Evolutionary conservation across 2,113 vertebrate species (phyloP).

Genomic region (Sebastes schlegelii): DNA sequence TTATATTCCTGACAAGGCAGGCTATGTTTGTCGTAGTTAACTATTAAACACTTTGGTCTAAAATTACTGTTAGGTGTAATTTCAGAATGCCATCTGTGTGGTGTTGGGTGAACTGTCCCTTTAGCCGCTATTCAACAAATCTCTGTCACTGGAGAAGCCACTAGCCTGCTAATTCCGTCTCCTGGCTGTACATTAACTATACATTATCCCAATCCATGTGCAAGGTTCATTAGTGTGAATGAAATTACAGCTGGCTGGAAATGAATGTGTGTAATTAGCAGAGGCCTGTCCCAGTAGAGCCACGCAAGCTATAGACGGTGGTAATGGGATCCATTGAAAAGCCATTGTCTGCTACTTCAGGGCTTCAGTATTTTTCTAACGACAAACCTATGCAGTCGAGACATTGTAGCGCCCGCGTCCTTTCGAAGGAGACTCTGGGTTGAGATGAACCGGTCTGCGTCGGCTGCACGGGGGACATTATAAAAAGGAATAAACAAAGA

Average conservation of each 20-base stretch:
- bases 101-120: constrained; percentile 38
- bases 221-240: constrained; percentile 80
- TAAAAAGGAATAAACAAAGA: constrained; percentile 26
- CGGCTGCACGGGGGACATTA: not conserved
- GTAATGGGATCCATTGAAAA: constrained; percentile 80
- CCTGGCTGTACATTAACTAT: constrained; percentile 80
- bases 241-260: constrained; percentile 79
- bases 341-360: constrained; percentile 70
- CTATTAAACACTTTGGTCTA: constrained; percentile 22
- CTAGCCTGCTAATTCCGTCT: constrained; percentile 62
- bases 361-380: constrained; percentile 66
- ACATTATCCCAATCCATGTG: constrained; percentile 77
- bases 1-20: not conserved
- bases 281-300: constrained; percentile 73
- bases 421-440: constrained; percentile 1
- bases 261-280: constrained; percentile 79
- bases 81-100: constrained; percentile 26
- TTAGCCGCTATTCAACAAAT: constrained; percentile 55
- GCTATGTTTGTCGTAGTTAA: not conserved
- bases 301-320: constrained; percentile 69
- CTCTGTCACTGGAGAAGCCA: constrained; percentile 64
- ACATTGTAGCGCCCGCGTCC: constrained; percentile 29
- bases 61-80: constrained; percentile 43
- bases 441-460: not conserved
- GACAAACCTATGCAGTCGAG: constrained; percentile 67